These are phyloP conservation scores for Electrona antarctica DNA, from an alignment of 2,113 vertebrate genomes.

Conservation along the genomic window DNA sequence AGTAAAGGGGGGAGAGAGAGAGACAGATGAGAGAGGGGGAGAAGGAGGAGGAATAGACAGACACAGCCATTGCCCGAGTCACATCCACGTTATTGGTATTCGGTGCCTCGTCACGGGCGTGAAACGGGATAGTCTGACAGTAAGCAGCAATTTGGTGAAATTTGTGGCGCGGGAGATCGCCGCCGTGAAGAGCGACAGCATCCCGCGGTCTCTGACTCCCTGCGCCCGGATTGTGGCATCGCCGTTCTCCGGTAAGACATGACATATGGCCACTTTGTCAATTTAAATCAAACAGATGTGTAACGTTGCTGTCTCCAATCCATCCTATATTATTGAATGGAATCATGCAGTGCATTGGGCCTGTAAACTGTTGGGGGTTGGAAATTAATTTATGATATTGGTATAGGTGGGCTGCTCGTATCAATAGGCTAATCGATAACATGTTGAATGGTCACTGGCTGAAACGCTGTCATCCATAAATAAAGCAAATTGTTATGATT, in stretches of 20 bases:
- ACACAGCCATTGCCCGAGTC: conserved; percentile 78
- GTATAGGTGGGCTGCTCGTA: background rate
- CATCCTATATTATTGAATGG: too few species aligned
- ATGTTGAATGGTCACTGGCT: conserved; percentile 39
- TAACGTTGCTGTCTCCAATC: background rate
- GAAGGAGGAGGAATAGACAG: conserved; percentile 49
- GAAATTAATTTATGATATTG: too few species aligned
- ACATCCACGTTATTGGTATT: conserved; percentile 47
- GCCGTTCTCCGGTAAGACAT: conserved; percentile 74
- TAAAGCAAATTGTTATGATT: too few species aligned
- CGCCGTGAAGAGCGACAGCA: conserved; percentile 56
- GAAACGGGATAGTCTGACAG: conserved; percentile 25
- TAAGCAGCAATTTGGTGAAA: background rate
- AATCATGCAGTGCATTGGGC: too few species aligned
- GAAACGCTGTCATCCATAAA: background rate
- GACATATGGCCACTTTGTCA: conserved; percentile 12
- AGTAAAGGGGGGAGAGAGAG: conserved; percentile 23
- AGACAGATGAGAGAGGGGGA: conserved; percentile 28
- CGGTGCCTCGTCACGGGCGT: conserved; percentile 42
- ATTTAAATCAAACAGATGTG: conserved; percentile 10
- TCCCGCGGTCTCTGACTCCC: conserved; percentile 68
- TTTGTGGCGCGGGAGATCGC: conserved; percentile 27
- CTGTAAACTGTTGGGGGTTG: too few species aligned
- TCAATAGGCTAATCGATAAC: conserved; percentile 21
- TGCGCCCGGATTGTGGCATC: conserved; percentile 54